Evolutionary conservation across 2,797 vertebrate genomes (phyloP).

Genomic region (Macrochelys suwanniensis): DNA sequence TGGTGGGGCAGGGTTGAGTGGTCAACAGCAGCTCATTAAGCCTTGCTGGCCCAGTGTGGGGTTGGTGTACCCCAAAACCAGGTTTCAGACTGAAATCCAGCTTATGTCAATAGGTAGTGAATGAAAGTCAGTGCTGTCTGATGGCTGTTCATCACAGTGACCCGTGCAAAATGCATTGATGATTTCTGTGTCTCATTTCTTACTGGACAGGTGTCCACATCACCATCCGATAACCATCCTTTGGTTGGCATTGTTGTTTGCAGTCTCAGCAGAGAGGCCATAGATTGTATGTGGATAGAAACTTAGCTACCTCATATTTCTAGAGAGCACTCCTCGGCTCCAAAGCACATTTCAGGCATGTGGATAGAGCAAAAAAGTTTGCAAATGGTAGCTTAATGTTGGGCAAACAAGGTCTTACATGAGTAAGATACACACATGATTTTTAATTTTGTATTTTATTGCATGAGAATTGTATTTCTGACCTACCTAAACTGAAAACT

Average conservation of each 20-base stretch:
- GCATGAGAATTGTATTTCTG: background rate
- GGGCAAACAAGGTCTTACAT: background rate
- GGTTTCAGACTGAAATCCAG: background rate
- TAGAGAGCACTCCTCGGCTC: background rate
- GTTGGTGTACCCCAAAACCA: background rate
- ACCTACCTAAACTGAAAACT: background rate
- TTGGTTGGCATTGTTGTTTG: conserved; percentile 31
- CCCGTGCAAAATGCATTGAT: conserved; percentile 20
- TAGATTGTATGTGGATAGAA: background rate
- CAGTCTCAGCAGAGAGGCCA: conserved; percentile 25
- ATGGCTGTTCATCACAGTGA: background rate
- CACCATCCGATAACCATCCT: conserved; percentile 13
- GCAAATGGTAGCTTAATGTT: too few relatives aligned
- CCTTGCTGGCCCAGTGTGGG: background rate
- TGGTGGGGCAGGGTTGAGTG: background rate
- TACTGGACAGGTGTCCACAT: conserved; percentile 46
- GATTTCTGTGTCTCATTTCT: conserved; percentile 56
- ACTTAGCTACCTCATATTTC: background rate
- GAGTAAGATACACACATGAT: background rate
- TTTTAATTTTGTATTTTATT: background rate
- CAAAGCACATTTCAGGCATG: background rate
- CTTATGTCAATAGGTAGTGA: background rate
- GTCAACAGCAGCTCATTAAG: background rate
- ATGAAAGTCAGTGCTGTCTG: background rate
- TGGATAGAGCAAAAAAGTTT: conserved; percentile 18